Conservation (phyloP, 2,113 vertebrate genomes). For the Saccopteryx bilineata region DNA sequence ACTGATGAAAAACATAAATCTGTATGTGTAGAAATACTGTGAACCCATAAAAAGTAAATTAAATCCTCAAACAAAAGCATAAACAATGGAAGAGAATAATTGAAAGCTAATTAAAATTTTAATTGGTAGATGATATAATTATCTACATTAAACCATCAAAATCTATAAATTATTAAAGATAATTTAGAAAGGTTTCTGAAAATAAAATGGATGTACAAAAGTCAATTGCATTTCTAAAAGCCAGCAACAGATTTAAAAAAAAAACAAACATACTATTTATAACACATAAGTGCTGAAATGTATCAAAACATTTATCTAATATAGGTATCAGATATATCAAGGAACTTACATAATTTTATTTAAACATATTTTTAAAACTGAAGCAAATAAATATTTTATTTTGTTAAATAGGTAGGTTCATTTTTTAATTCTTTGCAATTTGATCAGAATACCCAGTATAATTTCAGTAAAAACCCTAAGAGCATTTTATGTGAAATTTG, state of each 20-base stretch:
- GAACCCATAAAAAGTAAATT: background rate
- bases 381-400: background rate
- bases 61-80: background rate
- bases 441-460: background rate
- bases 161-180: background rate
- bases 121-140: background rate
- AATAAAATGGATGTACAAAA: background rate
- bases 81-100: background rate
- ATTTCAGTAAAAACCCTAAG: background rate
- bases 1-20: background rate
- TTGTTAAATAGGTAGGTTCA: background rate
- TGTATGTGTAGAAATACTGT: background rate
- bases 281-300: background rate
- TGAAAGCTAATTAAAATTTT: background rate
- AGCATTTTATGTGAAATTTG: background rate
- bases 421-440: background rate
- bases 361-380: background rate
- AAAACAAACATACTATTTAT: background rate
- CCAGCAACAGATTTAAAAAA: background rate
- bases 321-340: background rate
- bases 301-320: background rate
- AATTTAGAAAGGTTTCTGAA: background rate
- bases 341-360: background rate
- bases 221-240: background rate
- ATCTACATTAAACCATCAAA: background rate